Evolutionary conservation across 2,888 invertebrate species (phyloP).

Genomic region (Adineta ricciae): DNA sequence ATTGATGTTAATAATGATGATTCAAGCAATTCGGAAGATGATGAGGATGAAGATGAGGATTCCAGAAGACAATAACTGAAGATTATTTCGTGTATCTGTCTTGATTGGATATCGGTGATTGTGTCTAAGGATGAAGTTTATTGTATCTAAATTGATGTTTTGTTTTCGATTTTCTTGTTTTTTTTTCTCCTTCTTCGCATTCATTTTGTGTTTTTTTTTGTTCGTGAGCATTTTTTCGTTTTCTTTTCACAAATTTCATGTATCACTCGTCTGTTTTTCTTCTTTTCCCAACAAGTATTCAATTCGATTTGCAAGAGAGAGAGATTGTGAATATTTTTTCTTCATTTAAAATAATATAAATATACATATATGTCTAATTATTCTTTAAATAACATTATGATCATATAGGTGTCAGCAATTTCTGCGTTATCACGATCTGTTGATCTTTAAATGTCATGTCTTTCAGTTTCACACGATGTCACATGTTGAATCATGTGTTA

Average conservation of each 20-base stretch:
- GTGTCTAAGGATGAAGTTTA: neutral
- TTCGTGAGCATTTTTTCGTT: neutral
- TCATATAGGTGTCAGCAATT: no score
- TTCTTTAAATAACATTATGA: neutral
- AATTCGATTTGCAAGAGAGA: neutral
- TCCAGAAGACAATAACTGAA: neutral
- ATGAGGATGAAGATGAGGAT: neutral
- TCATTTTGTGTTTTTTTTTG: neutral
- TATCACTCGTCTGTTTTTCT: neutral
- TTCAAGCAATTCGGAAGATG: neutral
- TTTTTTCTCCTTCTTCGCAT: no score
- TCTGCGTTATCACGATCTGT: no score
- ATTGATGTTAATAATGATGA: neutral
- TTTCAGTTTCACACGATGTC: no score
- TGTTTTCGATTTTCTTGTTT: neutral
- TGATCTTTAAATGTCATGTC: no score
- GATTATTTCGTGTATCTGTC: neutral
- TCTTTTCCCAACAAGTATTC: neutral
- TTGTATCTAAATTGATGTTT: neutral
- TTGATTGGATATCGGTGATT: neutral
- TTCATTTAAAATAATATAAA: neutral
- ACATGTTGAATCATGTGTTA: no score
- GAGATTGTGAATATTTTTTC: conserved; percentile 4
- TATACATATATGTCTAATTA: neutral
- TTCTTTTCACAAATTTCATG: neutral